Evolutionary conservation across 2,888 invertebrate genomes (phyloP), one percentile per base, ranked within the genome.

Genomic region (Drosophila neutralis): DNA sequence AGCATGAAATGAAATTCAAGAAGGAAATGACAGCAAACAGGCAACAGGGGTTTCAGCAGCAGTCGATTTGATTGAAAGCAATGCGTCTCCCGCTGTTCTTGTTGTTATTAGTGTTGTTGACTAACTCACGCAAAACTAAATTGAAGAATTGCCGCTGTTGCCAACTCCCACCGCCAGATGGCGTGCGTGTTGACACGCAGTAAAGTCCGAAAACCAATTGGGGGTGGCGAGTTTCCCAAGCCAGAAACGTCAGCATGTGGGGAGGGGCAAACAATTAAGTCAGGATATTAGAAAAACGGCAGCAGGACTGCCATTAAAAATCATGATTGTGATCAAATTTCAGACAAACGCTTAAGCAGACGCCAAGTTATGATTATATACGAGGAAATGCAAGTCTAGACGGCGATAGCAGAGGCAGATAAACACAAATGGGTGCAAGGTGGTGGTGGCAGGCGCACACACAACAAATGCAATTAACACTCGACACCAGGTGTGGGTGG

Each of bases 381-480:
- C 65, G 65, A 64, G 82, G 79, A 81, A 85, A 83, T 78, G 63
- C 53, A 7, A 31, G 87, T 86, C 85, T 86, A 86, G 85, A 86
- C 87, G 75, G 76, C 31, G 29, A 53, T 48, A 51, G 62, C 38
- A 65, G 68, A 48, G 74, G 31, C 51, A 73, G 38, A 48, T 58
- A 57, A 52, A 45, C 33, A 29, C 60, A 79, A 53, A 51, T 66
- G 40, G 56, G 53, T 68, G 38, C 53, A 64, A 40, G 56, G 56
- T 66, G 56, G 57, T 64, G 57, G 59, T 67, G 51, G 58, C 56
- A 21, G 62, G 49, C 33, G 48, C 56, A 13, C 56, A 45, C 33
- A 48, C 31, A 67, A 48, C 53, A 66, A 76, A 70, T 79, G 79
- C 64, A 76, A 79, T 79, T 79, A 79, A 69, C 67, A 67, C 60